Evolutionary conservation across 2,113 vertebrate species (phyloP).

Genomic region (Gobio gobio): DNA sequence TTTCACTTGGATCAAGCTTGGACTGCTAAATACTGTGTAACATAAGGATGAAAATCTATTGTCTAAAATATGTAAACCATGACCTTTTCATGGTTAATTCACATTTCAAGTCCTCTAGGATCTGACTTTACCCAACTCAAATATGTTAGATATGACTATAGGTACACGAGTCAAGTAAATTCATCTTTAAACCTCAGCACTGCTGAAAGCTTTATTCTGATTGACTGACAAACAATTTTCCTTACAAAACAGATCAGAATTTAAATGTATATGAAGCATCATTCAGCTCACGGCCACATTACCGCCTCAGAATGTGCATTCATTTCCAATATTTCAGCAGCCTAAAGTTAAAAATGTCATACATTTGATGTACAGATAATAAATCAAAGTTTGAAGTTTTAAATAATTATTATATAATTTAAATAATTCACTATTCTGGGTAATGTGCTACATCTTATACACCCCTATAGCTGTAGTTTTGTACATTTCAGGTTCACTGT

Average conservation of each 20-base stretch:
- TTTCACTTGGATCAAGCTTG: conserved; percentile 7
- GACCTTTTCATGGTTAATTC: background rate
- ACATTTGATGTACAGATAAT: background rate
- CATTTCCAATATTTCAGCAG: background rate
- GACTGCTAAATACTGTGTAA: background rate
- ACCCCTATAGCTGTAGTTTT: background rate
- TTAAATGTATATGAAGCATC: background rate
- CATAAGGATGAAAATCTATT: background rate
- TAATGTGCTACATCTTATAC: background rate
- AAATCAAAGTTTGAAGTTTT: background rate
- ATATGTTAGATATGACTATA: background rate
- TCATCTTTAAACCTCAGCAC: background rate
- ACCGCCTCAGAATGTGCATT: background rate
- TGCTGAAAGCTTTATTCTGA: background rate
- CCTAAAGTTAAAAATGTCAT: background rate
- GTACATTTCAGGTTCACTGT: background rate
- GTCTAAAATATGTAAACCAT: background rate
- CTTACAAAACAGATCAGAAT: no score
- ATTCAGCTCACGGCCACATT: background rate
- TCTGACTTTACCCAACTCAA: background rate
- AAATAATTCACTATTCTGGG: background rate
- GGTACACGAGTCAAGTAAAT: background rate
- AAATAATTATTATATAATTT: background rate
- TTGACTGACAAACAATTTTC: background rate
- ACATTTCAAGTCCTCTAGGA: background rate